Evolutionary conservation across 2,113 vertebrate genomes (phyloP), one percentile per base, ranked within the genome.

Genomic region (Sorex fumeus): DNA sequence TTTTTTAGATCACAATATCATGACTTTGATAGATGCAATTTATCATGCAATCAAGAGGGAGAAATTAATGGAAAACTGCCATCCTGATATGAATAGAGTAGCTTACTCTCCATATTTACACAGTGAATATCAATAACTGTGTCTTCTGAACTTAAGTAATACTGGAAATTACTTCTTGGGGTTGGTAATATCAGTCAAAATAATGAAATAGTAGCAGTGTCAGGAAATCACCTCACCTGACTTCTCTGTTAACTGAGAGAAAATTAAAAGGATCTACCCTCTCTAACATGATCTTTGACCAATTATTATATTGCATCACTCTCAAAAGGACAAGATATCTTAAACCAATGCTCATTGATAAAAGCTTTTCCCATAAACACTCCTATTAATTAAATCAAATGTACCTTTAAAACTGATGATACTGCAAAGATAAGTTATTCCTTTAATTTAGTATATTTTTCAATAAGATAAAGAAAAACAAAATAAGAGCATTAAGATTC

Each of bases 281-380:
- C 79, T 72, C 87, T 88, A 83, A 84, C 30, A 91, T 97, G 95
- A 95, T 97, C 96, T 97, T 96, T 92, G 86, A 96, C 89, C 94
- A 97, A 97, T 96, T 96, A 95, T 97, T 96, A 91, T 91, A 97
- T 90, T 71, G 71, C 95, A 90, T 92, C 93, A 88, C 88, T 95
- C 93, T 93, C 90, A 88, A 96, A 95, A 97, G 96, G 88, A 85
- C 97, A 97, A 96, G 96, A 90, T 95, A 96, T 96, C 90, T 91
- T 32, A 43, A 97, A 95, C 96, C 96, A 97, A 96, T 95, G 95
- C 76, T 92, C 74, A n/a, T 93, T 74, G 96, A 97, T 98, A 98
- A 98, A 98, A 98, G 98, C 98, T 97, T 98, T 98, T 98, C 97
- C 98, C 97, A 98, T 98, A 98, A 98, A 97, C 95, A 96, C 91